Base-by-base conservation (phyloP, 2,113 vertebrate genomes). In the Muntiacus reevesi region DNA sequence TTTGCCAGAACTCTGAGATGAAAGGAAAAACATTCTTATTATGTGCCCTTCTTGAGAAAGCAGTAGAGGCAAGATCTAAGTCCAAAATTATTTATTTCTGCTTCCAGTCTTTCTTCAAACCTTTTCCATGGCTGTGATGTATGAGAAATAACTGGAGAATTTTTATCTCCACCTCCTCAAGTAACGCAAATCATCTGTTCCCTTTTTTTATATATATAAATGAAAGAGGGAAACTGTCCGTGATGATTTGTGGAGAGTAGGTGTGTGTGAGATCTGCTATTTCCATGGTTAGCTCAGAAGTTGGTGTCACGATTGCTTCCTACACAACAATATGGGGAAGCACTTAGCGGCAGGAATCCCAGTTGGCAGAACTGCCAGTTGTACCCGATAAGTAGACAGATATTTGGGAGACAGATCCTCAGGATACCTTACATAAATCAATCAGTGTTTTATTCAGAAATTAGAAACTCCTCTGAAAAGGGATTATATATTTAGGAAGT, bases 151-250 rank as follows among this genome's bases (percentile, higher is more conserved):
- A 87, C 90, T 94, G 36, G 67, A 23, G 88, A 97, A 98, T 98
- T 98, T 98, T 98, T 98, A 96, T 97, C 95, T 98, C 97, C 94
- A 94, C 95, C 96, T 85, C 84, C 90, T 98, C 97, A 98, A 97
- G 94, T 71, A 94, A 88, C 94, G 94, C 71, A 89, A 92, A 96
- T 97, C 89, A 98, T 98, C 92, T 98, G 96, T 60, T 95, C 88
- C 85, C 27, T 36, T 74, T 91, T 60, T 71, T 86, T 84, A 3
- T 85, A 76, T 93, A 95, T 74, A 95, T 92, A 97, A 78, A 97
- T 59, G 57, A 96, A 96, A 97, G 79, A 97, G 74, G 91, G 50
- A 98, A 98, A 83, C 91, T 94, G 91, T 91, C 94, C 94, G 0
- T 93, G 94, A 88, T 96, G 93, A 47, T 90, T 78, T 76, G 89